These are phyloP conservation scores for Tenthredo livida DNA, from an alignment of 2,888 invertebrate genomes.

Conservation along the genomic window DNA sequence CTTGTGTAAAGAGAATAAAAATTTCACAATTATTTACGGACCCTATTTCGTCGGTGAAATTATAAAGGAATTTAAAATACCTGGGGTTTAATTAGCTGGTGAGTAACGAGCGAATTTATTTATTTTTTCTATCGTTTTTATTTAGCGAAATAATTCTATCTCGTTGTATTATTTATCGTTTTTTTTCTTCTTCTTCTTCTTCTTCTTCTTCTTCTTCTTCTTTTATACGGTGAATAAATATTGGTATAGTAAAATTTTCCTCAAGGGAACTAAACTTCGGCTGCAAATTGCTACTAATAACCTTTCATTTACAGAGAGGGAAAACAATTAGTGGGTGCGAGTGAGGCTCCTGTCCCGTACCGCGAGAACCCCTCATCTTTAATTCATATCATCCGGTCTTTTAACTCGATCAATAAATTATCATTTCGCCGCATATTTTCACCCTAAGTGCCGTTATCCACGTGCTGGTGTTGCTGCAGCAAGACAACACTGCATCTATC, in stretches of 20 bases:
- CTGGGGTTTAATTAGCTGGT: background rate
- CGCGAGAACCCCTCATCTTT: constrained; percentile 73
- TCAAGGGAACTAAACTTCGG: background rate
- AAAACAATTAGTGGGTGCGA: constrained; percentile 71
- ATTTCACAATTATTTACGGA: background rate
- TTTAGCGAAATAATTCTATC: background rate
- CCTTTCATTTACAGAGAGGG: constrained; percentile 58
- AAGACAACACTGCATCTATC: background rate
- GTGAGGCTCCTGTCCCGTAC: background rate
- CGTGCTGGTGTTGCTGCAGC: constrained; percentile 21
- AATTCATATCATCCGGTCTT: constrained; percentile 76
- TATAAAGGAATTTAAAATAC: background rate
- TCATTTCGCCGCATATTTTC: constrained; percentile 73
- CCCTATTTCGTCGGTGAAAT: background rate
- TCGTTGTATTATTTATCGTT: background rate
- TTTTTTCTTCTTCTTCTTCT: too few relatives aligned
- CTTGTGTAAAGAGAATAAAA: too few relatives aligned
- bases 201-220: too few relatives aligned
- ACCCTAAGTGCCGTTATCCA: constrained; percentile 45
- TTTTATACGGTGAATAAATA: background rate
- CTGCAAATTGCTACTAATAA: constrained; percentile 47
- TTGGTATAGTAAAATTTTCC: background rate
- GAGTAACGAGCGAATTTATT: background rate
- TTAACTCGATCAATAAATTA: constrained; percentile 76
- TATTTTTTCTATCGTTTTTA: background rate